Evolutionary conservation across 2,888 invertebrate species (phyloP).

Genomic region (Cephus rjabovi): DNA sequence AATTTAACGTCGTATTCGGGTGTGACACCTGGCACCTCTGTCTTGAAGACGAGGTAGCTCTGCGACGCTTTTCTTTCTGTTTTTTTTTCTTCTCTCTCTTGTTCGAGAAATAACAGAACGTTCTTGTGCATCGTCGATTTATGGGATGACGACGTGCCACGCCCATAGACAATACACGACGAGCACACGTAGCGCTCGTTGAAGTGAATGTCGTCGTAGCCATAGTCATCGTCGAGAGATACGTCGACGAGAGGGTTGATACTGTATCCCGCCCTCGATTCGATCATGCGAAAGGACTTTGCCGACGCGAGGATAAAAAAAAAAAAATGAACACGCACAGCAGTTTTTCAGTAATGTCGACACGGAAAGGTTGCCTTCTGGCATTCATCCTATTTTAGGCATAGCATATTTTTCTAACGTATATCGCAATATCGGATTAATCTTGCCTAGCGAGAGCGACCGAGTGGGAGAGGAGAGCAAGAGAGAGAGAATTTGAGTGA

Average conservation of each 20-base stretch:
- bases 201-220: background rate
- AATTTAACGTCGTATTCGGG: background rate
- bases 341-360: slow-evolving; percentile 57
- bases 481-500: slow-evolving; percentile 15
- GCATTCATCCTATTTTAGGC: slow-evolving; percentile 67
- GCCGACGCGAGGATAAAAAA: background rate
- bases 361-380: slow-evolving; percentile 61
- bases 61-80: background rate
- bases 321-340: slow-evolving; percentile 35
- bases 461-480: slow-evolving; percentile 18
- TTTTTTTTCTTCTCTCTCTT: background rate
- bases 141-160: background rate
- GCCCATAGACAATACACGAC: background rate
- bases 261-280: background rate
- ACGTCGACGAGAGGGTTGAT: background rate
- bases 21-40: background rate
- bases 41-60: background rate
- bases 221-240: background rate
- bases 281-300: background rate
- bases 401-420: slow-evolving; percentile 67
- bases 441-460: slow-evolving; percentile 55
- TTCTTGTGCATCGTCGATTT: background rate
- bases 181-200: background rate
- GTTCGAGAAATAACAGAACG: background rate
- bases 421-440: slow-evolving; percentile 62